Evolutionary conservation across 2,797 vertebrate genomes (phyloP).

Genomic region (Clarias laeviceps): DNA sequence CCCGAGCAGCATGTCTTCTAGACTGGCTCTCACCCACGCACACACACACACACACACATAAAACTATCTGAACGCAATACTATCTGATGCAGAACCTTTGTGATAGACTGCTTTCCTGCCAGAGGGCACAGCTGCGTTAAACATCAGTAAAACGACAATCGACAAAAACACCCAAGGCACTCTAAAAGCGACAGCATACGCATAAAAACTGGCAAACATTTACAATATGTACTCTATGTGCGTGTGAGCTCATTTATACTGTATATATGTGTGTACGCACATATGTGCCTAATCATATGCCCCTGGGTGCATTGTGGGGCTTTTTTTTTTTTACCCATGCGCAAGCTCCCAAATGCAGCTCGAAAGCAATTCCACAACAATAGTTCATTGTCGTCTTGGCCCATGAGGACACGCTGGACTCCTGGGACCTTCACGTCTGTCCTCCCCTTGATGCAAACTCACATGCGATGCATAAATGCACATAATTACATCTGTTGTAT

Average conservation of each 20-base stretch:
- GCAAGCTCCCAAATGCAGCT: constrained; percentile 76
- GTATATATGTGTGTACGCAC: constrained; percentile 32
- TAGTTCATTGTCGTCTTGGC: constrained; percentile 57
- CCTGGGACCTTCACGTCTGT: constrained; percentile 64
- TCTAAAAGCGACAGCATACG: constrained; percentile 33
- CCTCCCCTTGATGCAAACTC: constrained; percentile 15
- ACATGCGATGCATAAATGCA: constrained; percentile 29
- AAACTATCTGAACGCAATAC: background rate
- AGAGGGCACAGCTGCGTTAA: constrained; percentile 47
- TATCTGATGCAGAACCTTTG: constrained; percentile 45
- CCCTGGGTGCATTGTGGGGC: constrained; percentile 65
- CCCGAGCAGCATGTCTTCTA: constrained; percentile 43
- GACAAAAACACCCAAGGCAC: constrained; percentile 29
- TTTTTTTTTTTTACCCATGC: constrained; percentile 68
- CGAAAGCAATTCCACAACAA: constrained; percentile 78
- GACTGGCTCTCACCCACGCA: constrained; percentile 15
- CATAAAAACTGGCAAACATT: constrained; percentile 9
- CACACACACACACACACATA: constrained; percentile 19
- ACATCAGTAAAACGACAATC: constrained; percentile 40
- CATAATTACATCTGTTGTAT: constrained; percentile 27
- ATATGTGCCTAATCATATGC: constrained; percentile 45
- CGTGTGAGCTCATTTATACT: constrained; percentile 30
- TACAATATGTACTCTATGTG: constrained; percentile 42
- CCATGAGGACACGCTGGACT: constrained; percentile 60
- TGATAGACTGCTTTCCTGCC: constrained; percentile 47